These are phyloP conservation scores for Leptura quadrifasciata DNA, from an alignment of 2,888 invertebrate species.

Conservation along the genomic window DNA sequence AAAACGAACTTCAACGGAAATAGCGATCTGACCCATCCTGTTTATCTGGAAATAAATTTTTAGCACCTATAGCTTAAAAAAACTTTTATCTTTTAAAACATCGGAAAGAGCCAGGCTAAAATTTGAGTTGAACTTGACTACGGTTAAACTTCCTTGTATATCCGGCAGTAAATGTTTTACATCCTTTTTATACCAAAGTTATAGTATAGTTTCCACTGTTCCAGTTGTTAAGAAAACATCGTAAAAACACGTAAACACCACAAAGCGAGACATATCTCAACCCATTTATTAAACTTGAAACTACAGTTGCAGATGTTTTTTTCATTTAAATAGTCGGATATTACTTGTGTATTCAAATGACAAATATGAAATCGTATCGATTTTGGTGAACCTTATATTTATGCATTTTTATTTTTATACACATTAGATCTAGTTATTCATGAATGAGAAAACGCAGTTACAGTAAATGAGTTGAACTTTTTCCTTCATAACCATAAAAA, in stretches of 20 bases:
- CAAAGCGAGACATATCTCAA: neutral
- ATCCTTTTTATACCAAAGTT: neutral
- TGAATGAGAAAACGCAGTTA: too few relatives aligned
- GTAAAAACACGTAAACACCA: neutral
- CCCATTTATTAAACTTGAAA: neutral
- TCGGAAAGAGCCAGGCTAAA: neutral
- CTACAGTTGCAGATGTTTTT: neutral
- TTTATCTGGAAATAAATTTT: neutral
- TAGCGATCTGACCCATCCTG: neutral
- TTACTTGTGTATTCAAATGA: too few relatives aligned
- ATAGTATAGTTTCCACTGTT: neutral
- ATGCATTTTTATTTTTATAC: too few relatives aligned
- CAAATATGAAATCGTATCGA: too few relatives aligned
- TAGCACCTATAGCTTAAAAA: neutral
- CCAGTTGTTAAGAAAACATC: constrained; percentile 1
- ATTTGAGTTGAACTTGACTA: neutral
- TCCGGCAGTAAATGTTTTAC: neutral
- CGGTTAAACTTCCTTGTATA: neutral
- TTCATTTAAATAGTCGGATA: too few relatives aligned
- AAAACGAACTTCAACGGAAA: too few relatives aligned
- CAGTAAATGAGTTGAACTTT: too few relatives aligned
- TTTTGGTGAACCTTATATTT: too few relatives aligned
- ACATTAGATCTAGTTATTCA: too few relatives aligned
- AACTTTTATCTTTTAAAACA: neutral
- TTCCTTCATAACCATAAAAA: too few relatives aligned